Conservation (phyloP, 2,888 invertebrate genomes). For the Melanophora roralis region DNA sequence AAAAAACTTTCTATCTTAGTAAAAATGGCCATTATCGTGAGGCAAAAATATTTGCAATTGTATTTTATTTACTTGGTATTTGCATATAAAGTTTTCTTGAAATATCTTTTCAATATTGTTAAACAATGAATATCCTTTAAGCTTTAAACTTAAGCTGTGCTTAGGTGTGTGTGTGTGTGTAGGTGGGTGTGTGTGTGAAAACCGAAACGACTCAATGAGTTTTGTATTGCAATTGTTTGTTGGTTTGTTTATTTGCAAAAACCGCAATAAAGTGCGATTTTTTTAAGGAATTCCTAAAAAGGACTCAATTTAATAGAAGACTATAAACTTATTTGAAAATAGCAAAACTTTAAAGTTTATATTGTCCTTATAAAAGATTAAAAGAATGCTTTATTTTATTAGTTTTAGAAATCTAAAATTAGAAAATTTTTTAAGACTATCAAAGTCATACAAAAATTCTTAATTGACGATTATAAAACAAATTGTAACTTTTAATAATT, state of each 20-base stretch:
- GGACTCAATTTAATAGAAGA: slow-evolving; percentile 22
- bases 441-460: too few species aligned
- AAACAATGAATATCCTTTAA: slow-evolving; percentile 62
- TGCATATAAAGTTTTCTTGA: slow-evolving; percentile 56
- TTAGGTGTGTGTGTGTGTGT: slow-evolving; percentile 49
- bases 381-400: too few species aligned
- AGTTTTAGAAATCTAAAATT: too few species aligned
- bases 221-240: not conserved
- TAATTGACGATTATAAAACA: too few species aligned
- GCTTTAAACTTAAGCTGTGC: slow-evolving; percentile 51
- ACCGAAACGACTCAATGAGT: slow-evolving; percentile 43
- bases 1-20: slow-evolving; percentile 3
- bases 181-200: too few species aligned
- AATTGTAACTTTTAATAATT: too few species aligned
- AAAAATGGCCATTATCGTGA: slow-evolving; percentile 53
- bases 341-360: not conserved
- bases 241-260: slow-evolving; percentile 41
- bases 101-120: slow-evolving; percentile 55
- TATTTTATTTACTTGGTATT: slow-evolving; percentile 37
- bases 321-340: not conserved
- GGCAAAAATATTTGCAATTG: slow-evolving; percentile 43
- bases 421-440: too few species aligned
- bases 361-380: too few species aligned
- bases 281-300: slow-evolving; percentile 47
- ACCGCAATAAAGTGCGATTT: slow-evolving; percentile 58